These are phyloP conservation scores for Syngnathus acus DNA, from an alignment of 2,797 vertebrate species.

Conservation along the genomic window DNA sequence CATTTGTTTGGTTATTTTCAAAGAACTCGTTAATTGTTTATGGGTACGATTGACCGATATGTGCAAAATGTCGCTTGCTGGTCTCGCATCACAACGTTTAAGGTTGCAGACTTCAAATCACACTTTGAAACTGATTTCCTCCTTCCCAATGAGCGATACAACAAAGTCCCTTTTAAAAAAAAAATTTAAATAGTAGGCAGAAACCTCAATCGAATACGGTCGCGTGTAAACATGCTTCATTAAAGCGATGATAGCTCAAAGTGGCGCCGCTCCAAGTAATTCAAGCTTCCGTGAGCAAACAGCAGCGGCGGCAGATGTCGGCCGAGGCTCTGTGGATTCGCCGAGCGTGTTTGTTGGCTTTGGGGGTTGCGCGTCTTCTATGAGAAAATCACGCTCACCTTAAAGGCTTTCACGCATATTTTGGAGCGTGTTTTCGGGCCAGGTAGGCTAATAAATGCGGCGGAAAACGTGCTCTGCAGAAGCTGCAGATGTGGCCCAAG, in stretches of 20 bases:
- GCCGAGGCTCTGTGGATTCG: conserved; percentile 8
- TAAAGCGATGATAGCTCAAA: background rate
- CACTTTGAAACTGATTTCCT: background rate
- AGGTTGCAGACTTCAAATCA: background rate
- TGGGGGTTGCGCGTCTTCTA: background rate
- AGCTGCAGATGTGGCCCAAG: background rate
- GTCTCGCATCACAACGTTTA: background rate
- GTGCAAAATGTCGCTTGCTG: background rate
- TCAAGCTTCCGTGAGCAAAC: conserved; percentile 2
- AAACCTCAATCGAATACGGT: background rate
- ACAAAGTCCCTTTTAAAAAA: background rate
- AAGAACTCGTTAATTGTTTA: background rate
- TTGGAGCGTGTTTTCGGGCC: background rate
- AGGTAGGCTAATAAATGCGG: background rate
- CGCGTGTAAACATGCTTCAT: conserved; percentile 1
- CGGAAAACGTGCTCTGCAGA: background rate
- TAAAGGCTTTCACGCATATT: background rate
- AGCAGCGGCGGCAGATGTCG: conserved; percentile 14
- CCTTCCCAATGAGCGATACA: background rate
- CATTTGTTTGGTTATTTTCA: no score
- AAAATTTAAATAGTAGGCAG: background rate
- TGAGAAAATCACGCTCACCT: background rate
- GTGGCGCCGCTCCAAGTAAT: background rate
- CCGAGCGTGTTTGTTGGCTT: conserved; percentile 3
- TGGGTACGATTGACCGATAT: background rate